phyloP scores from a whole-genome alignment of 1,140 invertebrate species.

The Drosophila virilis region DNA sequence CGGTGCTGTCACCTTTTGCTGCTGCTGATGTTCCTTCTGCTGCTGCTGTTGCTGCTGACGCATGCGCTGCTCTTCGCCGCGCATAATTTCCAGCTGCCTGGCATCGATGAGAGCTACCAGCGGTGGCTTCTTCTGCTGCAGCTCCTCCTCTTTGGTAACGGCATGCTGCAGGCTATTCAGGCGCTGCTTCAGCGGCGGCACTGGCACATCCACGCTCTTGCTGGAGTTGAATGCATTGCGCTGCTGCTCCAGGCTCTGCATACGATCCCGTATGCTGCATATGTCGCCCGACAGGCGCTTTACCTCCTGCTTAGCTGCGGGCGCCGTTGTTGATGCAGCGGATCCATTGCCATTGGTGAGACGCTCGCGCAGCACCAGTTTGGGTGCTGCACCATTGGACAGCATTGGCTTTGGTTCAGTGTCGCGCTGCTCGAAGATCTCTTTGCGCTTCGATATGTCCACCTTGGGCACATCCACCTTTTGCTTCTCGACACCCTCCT shows the following conservation, averaged over 20 bases:
- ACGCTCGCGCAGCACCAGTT: conserved; percentile 71
- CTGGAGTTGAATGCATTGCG: conserved; percentile 84
- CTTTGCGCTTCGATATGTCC: conserved; percentile 91
- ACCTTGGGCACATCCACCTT: conserved; percentile 90
- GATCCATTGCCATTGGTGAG: conserved; percentile 62
- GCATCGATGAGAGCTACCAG: conserved; percentile 79
- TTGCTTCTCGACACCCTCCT: conserved; percentile 80
- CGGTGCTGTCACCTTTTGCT: conserved; percentile 25
- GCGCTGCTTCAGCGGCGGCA: conserved; percentile 79
- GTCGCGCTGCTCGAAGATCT: conserved; percentile 89
- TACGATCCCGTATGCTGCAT: conserved; percentile 87
- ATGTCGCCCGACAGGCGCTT: conserved; percentile 87
- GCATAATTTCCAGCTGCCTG: conserved; percentile 79
- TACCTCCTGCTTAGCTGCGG: conserved; percentile 62
- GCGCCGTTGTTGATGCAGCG: conserved; percentile 9
- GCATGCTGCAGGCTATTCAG: conserved; percentile 79
- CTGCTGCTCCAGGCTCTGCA: conserved; percentile 88
- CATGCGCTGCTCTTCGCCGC: conserved; percentile 72
- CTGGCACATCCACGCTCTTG: conserved; percentile 84
- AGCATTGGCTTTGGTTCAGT: conserved; percentile 79
- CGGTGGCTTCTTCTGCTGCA: conserved; percentile 67
- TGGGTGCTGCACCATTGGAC: conserved; percentile 43
- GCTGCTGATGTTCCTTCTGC: conserved; percentile 15
- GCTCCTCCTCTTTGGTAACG: conserved; percentile 81
- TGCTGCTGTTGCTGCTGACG: conserved; percentile 49